Percentiles rank a stretch among this genome's conserved stretches.
Conservation (phyloP, 2,113 vertebrate genomes). For the Sarotherodon lohbergeri region DNA sequence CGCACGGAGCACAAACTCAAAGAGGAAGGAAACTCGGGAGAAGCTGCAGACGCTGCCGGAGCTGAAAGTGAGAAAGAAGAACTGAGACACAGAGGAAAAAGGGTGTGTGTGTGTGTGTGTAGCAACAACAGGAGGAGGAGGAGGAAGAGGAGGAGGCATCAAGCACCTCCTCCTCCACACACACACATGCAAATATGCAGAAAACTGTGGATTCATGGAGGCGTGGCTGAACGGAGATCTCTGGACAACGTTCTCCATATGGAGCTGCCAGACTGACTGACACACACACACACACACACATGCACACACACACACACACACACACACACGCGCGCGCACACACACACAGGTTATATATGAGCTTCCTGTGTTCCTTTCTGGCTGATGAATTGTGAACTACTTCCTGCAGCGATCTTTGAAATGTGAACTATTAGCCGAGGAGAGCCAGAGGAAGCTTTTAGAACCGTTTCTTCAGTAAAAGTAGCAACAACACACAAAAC, state of each 20-base stretch:
- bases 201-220: background rate
- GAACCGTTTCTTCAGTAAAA: background rate
- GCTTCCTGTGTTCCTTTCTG: background rate
- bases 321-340: background rate
- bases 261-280: background rate
- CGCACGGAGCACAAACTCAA: background rate
- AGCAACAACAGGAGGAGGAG: background rate
- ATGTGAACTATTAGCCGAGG: background rate
- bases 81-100: background rate
- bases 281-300: background rate
- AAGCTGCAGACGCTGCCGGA: background rate
- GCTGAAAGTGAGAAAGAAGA: background rate
- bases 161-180: background rate
- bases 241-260: background rate
- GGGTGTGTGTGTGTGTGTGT: background rate
- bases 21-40: background rate
- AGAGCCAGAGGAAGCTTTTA: background rate
- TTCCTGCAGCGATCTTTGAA: background rate
- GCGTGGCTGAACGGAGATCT: background rate
- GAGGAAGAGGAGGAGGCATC: background rate
- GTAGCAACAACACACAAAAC: no score
- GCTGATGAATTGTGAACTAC: background rate
- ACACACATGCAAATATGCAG: background rate
- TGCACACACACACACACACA: background rate
- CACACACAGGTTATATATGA: background rate